These are phyloP conservation scores for Ridgeia piscesae DNA, from an alignment of 1,140 invertebrate species.

Conservation along the genomic window DNA sequence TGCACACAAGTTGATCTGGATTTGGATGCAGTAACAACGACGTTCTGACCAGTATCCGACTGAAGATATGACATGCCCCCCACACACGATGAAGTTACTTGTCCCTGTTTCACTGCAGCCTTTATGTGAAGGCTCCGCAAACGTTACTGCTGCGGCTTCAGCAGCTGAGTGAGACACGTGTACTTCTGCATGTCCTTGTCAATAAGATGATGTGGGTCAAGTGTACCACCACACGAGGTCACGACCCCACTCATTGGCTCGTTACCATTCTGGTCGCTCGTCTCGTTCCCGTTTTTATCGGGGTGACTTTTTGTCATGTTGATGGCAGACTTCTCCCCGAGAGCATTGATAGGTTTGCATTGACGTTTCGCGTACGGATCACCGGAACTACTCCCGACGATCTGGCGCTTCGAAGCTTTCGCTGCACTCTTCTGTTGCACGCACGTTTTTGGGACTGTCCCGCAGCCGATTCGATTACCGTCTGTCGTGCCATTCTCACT, in stretches of 20 bases:
- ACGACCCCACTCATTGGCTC: not conserved
- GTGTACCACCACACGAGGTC: not conserved
- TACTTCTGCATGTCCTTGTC: not conserved
- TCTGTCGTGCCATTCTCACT: not conserved
- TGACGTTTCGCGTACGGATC: not conserved
- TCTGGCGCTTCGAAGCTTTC: not conserved
- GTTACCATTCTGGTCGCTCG: not conserved
- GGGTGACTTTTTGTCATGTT: slow-evolving; percentile 5
- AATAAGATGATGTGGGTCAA: not conserved
- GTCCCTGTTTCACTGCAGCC: not conserved
- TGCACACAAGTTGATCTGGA: not conserved
- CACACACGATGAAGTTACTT: not conserved
- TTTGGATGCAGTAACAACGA: not conserved
- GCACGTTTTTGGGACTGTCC: not conserved
- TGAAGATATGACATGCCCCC: not conserved
- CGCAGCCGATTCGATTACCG: not conserved
- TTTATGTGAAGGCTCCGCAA: not conserved
- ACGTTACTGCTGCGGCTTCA: not conserved
- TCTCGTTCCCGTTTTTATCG: not conserved
- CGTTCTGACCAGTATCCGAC: not conserved
- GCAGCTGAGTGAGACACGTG: not conserved
- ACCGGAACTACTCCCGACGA: not conserved
- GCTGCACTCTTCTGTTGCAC: not conserved
- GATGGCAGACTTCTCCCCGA: not conserved
- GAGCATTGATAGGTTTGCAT: not conserved